Base-by-base conservation (phyloP, 2,113 vertebrate genomes). In the Australoheros scitulus region DNA sequence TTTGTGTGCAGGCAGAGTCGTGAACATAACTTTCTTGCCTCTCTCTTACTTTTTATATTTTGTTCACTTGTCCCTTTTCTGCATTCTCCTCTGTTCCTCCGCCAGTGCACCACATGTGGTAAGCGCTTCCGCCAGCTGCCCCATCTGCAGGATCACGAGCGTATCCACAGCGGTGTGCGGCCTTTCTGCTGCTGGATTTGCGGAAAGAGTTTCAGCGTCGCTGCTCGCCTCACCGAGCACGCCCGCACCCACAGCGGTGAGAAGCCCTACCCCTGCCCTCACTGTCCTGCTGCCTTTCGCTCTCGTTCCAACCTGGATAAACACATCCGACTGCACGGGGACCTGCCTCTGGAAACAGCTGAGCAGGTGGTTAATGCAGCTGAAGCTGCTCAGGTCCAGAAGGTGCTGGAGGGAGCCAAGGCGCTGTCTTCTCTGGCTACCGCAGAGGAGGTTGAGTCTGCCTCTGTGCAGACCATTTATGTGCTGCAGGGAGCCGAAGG, bases 101-200 rank as follows among this genome's bases (percentile, higher is more conserved):
- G 26, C 36, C 83, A 96, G 96, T 96, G 96, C 79, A 2, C 88
- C 76, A 91, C 92, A 1, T 96, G 96, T 75, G 93, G 94, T 29
- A 96, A 96, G 88, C 92, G 95, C 57, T 96, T 96, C 89, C 94
- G 96, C 60, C 96, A 96, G 90, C 93, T 96, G 59, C 96, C 96
- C 22, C 96, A 96, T 75, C 93, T 96, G 77, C 95, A 95, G 92
- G 96, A 96, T 86, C 96, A 96, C 4, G 95, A 96, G 93, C 95
- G 96, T 26, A 96, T 96, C 90, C 96, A 96, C 91, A 94, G 93
- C 1, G 96, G 95, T 1, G 80, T 93, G 90, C 93, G 95, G 1
- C 96, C 96, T 1, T 96, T 96, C 86, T 94, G 93, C 75, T 96
- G 96, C 93, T 96, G 95, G 96, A 94, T 96, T 38, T 96, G 96